Evolutionary conservation across 2,888 invertebrate species (phyloP).

Genomic region (Neria commutata): DNA sequence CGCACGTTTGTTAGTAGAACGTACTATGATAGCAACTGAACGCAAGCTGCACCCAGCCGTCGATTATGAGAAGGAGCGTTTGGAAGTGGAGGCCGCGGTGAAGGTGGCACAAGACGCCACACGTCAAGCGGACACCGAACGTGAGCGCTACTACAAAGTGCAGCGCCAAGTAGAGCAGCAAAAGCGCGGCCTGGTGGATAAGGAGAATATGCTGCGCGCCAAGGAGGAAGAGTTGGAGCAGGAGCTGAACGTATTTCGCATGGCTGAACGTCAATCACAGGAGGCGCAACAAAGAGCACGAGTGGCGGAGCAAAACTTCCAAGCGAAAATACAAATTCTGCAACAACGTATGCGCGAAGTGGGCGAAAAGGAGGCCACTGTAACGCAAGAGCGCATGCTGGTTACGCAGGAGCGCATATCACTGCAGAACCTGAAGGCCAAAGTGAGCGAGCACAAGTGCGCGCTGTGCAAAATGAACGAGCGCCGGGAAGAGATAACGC

Average conservation of each 20-base stretch:
- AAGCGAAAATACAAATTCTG: conserved; percentile 51
- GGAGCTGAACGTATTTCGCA: conserved; percentile 45
- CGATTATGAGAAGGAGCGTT: conserved; percentile 44
- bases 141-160: conserved; percentile 53
- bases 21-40: conserved; percentile 51
- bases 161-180: conserved; percentile 57
- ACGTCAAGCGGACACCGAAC: conserved; percentile 56
- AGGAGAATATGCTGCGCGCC: conserved; percentile 48
- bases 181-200: conserved; percentile 54
- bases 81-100: conserved; percentile 57
- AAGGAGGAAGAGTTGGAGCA: conserved; percentile 57
- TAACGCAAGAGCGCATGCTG: conserved; percentile 56
- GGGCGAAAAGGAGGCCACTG: conserved; percentile 54
- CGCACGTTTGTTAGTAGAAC: conserved; percentile 46
- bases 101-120: conserved; percentile 59
- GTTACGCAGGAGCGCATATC: conserved; percentile 57
- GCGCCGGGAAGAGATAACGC: conserved; percentile 44
- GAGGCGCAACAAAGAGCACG: conserved; percentile 46
- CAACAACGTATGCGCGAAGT: conserved; percentile 52
- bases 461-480: conserved; percentile 58
- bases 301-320: conserved; percentile 50
- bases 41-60: conserved; percentile 44
- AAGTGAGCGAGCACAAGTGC: conserved; percentile 50
- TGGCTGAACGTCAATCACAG: conserved; percentile 49
- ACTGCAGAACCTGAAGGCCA: conserved; percentile 49